Base-by-base conservation (phyloP, 2,888 invertebrate species). In the Apantesis nais region DNA sequence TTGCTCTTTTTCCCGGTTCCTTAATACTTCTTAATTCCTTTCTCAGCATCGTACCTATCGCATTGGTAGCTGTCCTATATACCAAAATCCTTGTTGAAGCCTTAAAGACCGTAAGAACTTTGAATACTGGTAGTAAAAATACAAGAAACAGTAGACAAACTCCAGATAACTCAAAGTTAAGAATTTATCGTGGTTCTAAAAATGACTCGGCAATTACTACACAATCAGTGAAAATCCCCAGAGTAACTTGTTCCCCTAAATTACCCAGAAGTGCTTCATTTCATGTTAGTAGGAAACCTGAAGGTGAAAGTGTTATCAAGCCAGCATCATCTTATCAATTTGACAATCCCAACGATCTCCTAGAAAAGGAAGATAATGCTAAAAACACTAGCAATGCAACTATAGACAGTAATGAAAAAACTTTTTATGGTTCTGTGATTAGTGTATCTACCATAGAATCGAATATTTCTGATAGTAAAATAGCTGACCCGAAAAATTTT, bases 21-120 rank as follows among this genome's bases (percentile, higher is more conserved):
- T 83, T 96, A 58, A 91, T 96, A 71, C 80, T 96, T 39, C 83
- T 96, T 39, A 96, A 96, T 65, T 95, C 96, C 1, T 77, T 95
- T 14, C 80, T 96, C 14, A 96, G 96, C 71, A 86, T 95, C 0
- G 83, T 96, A 66, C 96, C 97, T 5, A 88, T 95, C 2, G 62
- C 85, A 34, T 79, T 90, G 9, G 93, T 93, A n/a, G 86, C 86
- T 2, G 88, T 96, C 1, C 88, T 97, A 16, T 96, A 97, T 78
- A 92, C 94, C 1, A 95, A 96, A 9, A 96, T 97, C 73, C 88
- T 96, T 76, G 90, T 95, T 68, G 91, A 93, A 78, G 96, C 96
- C 2, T 83, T 96, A 63, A 93, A 90, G 79, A 96, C 94, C 63
- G 89, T 91, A 1, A 88, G 85, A 64, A 86, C 86, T 68, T 86